Evolutionary conservation across 1,140 invertebrate genomes (phyloP), one percentile per base, ranked within the genome.

Genomic region (Pinna nobilis): DNA sequence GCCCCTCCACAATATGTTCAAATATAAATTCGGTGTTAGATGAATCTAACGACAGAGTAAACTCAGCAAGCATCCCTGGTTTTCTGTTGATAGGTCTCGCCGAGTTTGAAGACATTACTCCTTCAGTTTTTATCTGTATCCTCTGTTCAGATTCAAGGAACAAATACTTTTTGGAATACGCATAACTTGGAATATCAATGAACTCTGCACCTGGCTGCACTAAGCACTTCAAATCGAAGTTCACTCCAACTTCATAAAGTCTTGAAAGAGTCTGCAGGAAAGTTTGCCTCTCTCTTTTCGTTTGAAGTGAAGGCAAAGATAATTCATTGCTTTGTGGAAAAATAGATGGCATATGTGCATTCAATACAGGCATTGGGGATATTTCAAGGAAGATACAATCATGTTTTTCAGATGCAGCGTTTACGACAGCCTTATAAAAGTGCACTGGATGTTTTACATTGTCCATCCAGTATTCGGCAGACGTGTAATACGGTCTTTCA

Each of bases 381-480:
- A 77, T 77, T 44, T 77, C 75, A 18, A 77, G 33, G 55, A 68
- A 63, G 30, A 77, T n/a, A 25, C 41, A 55, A 15, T 32, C 39
- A 6, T 33, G 33, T 3, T 55, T 41, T n/a, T n/a, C 20, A 5
- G 49, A 3, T 13, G 28, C 32, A n/a, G 68, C 49, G 32, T 44
- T 50, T 15, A 25, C 20, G 6, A 78, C n/a, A 20, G 77, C 77
- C 32, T 75, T 28, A 28, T 53, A 28, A 51, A 78, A 68, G 1
- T 49, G 32, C 1, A 78, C 77, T 35, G 77, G 77, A 18, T 72
- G 20, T 33, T 41, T 59, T 23, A 78, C 51, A 70, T 78, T 70
- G 7, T 6, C 35, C 7, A 32, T 25, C 77, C 77, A 78, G 51
- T 78, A 78, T 11, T 73, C 23, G 2, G 44, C 33, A 25, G 50